phyloP scores from a whole-genome alignment of 1,140 invertebrate genomes.

The Mylabris phalerata region DNA sequence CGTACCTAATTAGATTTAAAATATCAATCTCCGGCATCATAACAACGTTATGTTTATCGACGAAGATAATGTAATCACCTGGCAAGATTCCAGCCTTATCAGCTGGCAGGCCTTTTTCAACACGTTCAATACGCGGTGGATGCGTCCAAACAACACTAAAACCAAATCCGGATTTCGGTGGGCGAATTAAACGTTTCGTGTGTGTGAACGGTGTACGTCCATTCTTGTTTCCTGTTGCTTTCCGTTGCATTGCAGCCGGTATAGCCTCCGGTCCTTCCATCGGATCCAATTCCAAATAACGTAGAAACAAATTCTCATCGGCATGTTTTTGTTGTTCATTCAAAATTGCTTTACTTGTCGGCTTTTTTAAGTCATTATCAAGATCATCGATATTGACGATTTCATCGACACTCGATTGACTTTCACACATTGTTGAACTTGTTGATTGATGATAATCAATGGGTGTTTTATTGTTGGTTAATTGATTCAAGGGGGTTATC shows the following conservation, averaged over 20 bases:
- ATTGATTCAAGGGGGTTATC: constrained; percentile 15
- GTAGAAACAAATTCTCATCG: constrained; percentile 65
- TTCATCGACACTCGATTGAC: constrained; percentile 39
- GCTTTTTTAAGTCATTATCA: constrained; percentile 31
- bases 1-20: constrained; percentile 70
- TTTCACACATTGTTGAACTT: constrained; percentile 27
- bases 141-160: constrained; percentile 90
- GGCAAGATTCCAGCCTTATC: constrained; percentile 70
- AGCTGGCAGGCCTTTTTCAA: constrained; percentile 73
- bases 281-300: constrained; percentile 73
- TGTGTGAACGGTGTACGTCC: constrained; percentile 79
- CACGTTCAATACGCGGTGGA: constrained; percentile 79
- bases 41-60: constrained; percentile 78
- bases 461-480: constrained; percentile 7
- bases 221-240: constrained; percentile 45
- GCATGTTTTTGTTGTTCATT: constrained; percentile 56
- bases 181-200: constrained; percentile 57
- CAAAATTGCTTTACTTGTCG: constrained; percentile 33
- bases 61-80: constrained; percentile 81
- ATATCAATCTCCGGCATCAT: constrained; percentile 73
- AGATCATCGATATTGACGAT: constrained; percentile 36
- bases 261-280: constrained; percentile 49
- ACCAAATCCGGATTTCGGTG: constrained; percentile 60
- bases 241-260: constrained; percentile 45
- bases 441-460: constrained; percentile 11